Conservation (phyloP, 2,797 vertebrate species). For the Brotula barbata region DNA sequence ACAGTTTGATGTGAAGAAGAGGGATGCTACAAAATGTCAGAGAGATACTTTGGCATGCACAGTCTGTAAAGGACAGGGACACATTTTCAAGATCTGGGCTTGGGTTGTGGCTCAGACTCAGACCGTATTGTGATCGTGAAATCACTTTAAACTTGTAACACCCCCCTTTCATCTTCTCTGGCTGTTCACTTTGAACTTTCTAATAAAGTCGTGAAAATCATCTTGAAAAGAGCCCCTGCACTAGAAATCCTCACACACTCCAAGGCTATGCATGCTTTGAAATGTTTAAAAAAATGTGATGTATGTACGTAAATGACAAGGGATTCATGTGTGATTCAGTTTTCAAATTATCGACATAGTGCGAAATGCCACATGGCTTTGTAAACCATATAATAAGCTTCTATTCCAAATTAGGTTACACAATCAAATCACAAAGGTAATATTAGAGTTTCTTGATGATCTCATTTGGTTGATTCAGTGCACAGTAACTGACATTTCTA, state of each 20-base stretch:
- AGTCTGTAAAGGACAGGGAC: neutral
- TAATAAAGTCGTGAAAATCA: neutral
- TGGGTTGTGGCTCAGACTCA: neutral
- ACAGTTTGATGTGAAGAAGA: neutral
- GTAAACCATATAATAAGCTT: too few relatives aligned
- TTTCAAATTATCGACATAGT: neutral
- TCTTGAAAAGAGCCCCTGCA: neutral
- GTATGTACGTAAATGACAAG: too few relatives aligned
- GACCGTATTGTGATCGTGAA: neutral
- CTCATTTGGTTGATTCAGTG: neutral
- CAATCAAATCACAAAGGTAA: too few relatives aligned
- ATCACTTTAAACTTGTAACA: neutral
- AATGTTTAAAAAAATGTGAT: too few relatives aligned
- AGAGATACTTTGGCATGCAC: neutral
- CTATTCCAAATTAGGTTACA: too few relatives aligned
- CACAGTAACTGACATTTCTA: neutral
- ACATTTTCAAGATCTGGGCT: neutral
- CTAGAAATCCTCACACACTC: conserved; percentile 11
- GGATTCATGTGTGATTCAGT: neutral
- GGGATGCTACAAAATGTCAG: conserved; percentile 5
- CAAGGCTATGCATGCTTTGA: neutral
- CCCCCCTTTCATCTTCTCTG: neutral
- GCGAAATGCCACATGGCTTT: conserved; percentile 17
- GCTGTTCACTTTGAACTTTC: conserved; percentile 11
- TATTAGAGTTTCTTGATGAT: neutral